Conservation (phyloP, 2,113 vertebrate genomes). For the Pomatostomus ruficeps region DNA sequence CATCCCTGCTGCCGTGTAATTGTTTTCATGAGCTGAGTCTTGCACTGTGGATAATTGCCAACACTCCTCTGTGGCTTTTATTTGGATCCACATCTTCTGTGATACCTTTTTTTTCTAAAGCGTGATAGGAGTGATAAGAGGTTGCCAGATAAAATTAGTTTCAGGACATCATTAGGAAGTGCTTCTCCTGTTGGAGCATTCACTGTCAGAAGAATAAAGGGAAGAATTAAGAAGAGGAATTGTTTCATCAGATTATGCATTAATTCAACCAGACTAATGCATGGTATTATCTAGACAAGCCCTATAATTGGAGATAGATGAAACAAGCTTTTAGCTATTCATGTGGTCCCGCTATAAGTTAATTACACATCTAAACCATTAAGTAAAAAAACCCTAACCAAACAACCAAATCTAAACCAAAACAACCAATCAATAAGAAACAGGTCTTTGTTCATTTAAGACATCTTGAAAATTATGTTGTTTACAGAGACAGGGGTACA, state of each 20-base stretch:
- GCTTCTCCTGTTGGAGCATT: not conserved
- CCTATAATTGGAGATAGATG: not conserved
- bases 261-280: slow-evolving; percentile 15
- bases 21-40: not conserved
- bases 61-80: not conserved
- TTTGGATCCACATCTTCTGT: not conserved
- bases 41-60: not conserved
- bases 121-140: accelerated
- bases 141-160: not conserved
- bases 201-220: not conserved
- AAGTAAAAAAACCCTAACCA: not conserved
- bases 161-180: not conserved
- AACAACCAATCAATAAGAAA: not conserved
- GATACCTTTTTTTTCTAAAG: not conserved
- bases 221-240: not conserved
- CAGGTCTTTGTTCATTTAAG: not conserved
- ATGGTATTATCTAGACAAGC: not conserved
- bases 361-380: slow-evolving; percentile 21
- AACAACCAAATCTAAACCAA: not conserved
- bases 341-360: not conserved
- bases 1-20: not conserved
- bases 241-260: slow-evolving; percentile 19
- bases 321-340: slow-evolving; percentile 9
- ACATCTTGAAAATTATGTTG: not conserved
- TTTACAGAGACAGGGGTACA: not conserved